phyloP scores from a whole-genome alignment of 2,113 vertebrate species.

The Girardinichthys multiradiatus region DNA sequence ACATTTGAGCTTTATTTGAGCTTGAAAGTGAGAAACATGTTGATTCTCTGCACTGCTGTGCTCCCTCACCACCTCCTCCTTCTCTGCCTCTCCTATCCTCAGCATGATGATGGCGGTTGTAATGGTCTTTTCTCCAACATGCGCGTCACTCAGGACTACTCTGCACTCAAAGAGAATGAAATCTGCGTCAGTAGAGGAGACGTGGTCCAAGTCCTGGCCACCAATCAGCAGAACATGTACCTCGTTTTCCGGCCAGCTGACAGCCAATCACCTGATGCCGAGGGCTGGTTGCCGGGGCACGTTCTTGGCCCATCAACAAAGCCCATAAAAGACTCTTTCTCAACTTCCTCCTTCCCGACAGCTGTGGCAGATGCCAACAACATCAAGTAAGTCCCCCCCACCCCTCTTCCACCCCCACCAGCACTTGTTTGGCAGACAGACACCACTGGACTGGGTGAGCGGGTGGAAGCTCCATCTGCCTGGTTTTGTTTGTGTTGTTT shows the following conservation, averaged over 20 bases:
- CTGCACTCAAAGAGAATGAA: constrained; percentile 97
- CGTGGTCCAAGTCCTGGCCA: constrained; percentile 92
- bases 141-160: constrained; percentile 95
- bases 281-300: constrained; percentile 97
- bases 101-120: constrained; percentile 83
- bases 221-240: constrained; percentile 99
- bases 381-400: constrained; percentile 97
- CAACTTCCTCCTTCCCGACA: constrained; percentile 63
- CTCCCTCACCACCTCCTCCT: not conserved
- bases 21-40: too few species aligned
- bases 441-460: constrained; percentile 74
- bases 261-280: constrained; percentile 90
- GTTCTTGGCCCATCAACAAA: constrained; percentile 89
- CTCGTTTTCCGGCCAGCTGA: constrained; percentile 93
- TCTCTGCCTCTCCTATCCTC: constrained; percentile 21
- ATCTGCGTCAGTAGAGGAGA: constrained; percentile 95
- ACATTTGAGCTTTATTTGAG: too few species aligned
- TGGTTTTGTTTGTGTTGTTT: constrained; percentile 11
- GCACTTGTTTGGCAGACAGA: constrained; percentile 57
- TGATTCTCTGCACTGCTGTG: too few species aligned
- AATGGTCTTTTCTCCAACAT: constrained; percentile 91
- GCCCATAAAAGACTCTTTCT: constrained; percentile 86
- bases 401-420: constrained; percentile 75
- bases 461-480: constrained; percentile 25
- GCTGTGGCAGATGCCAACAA: constrained; percentile 86